Evolutionary conservation across 2,888 invertebrate genomes (phyloP).

Genomic region (Protonemura montana): DNA sequence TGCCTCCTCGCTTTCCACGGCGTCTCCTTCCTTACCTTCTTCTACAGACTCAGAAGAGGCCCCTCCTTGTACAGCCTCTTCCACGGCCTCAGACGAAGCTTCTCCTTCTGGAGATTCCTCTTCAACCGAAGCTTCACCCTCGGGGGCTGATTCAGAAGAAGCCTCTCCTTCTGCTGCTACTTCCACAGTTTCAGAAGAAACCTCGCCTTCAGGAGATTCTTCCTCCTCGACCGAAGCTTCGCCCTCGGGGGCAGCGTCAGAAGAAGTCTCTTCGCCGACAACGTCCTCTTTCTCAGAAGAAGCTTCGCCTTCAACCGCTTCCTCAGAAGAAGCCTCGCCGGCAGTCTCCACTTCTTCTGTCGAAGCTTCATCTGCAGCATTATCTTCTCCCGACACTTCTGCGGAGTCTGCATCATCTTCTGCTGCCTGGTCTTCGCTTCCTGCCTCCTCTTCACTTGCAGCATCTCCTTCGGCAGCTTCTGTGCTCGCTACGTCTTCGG

Average conservation of each 20-base stretch:
- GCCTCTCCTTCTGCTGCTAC: slow-evolving; percentile 42
- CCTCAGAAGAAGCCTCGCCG: slow-evolving; percentile 49
- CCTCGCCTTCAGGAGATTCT: slow-evolving; percentile 46
- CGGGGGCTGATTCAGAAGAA: neutral
- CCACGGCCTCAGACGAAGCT: slow-evolving; percentile 48
- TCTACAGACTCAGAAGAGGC: slow-evolving; percentile 49
- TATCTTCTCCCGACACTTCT: slow-evolving; percentile 49
- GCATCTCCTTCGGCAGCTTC: slow-evolving; percentile 51
- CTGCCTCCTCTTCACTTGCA: slow-evolving; percentile 56
- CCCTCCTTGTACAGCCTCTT: slow-evolving; percentile 51
- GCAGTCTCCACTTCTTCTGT: slow-evolving; percentile 20
- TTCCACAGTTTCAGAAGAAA: slow-evolving; percentile 31
- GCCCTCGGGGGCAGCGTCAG: slow-evolving; percentile 54
- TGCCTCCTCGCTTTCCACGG: slow-evolving; percentile 51
- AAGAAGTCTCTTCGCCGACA: slow-evolving; percentile 51
- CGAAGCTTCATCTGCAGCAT: slow-evolving; percentile 43
- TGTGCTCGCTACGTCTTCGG: neutral
- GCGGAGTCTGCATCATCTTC: slow-evolving; percentile 52
- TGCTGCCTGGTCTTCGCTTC: slow-evolving; percentile 50
- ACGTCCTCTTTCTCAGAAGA: slow-evolving; percentile 8
- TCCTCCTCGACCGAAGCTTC: slow-evolving; percentile 49
- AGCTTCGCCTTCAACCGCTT: slow-evolving; percentile 50
- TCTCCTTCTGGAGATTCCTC: neutral
- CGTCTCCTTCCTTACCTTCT: slow-evolving; percentile 49
- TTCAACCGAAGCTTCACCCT: slow-evolving; percentile 19